Percentiles rank a stretch among this genome's conserved stretches.
Conservation (phyloP, 92 coral and sea anemone genomes). For the Chrysogorgia sp. region DNA sequence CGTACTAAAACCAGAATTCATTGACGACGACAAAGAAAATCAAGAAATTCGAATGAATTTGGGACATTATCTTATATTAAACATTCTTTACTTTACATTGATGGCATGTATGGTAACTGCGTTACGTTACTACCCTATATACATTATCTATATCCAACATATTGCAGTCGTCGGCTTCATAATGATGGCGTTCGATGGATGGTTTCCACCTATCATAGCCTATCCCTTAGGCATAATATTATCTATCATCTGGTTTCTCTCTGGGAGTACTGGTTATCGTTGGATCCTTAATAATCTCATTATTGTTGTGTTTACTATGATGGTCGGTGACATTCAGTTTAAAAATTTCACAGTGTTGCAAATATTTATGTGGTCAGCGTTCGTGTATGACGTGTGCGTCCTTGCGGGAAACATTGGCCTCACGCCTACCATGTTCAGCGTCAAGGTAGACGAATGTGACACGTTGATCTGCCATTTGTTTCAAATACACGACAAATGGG, state of each 20-base stretch:
- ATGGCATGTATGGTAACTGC: conserved; percentile 80
- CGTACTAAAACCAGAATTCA: not conserved
- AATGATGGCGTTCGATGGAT: conserved; percentile 78
- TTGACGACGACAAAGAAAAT: not conserved
- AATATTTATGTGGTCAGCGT: conserved; percentile 96
- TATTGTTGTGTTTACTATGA: conserved; percentile 84
- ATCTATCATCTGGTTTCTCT: conserved; percentile 69
- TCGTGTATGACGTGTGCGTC: conserved; percentile 85
- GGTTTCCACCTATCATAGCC: conserved; percentile 75
- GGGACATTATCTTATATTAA: conserved; percentile 66
- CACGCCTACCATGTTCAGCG: conserved; percentile 79
- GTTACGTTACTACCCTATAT: conserved; percentile 74
- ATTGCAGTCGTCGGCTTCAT: conserved; percentile 80
- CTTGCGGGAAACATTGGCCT: conserved; percentile 71
- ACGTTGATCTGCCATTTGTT: conserved; percentile 85
- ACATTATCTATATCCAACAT: conserved; percentile 81
- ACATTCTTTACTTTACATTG: conserved; percentile 74
- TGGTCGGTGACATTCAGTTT: conserved; percentile 91
- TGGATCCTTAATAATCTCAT: conserved; percentile 89
- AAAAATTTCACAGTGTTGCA: conserved; percentile 90
- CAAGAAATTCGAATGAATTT: conserved; percentile 62
- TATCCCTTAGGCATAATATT: conserved; percentile 68
- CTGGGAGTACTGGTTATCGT: conserved; percentile 73
- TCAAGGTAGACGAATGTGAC: conserved; percentile 69
- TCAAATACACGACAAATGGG: conserved; percentile 92